These are phyloP conservation scores for Anhinga rufa DNA, from an alignment of 2,113 vertebrate genomes.

Conservation along the genomic window DNA sequence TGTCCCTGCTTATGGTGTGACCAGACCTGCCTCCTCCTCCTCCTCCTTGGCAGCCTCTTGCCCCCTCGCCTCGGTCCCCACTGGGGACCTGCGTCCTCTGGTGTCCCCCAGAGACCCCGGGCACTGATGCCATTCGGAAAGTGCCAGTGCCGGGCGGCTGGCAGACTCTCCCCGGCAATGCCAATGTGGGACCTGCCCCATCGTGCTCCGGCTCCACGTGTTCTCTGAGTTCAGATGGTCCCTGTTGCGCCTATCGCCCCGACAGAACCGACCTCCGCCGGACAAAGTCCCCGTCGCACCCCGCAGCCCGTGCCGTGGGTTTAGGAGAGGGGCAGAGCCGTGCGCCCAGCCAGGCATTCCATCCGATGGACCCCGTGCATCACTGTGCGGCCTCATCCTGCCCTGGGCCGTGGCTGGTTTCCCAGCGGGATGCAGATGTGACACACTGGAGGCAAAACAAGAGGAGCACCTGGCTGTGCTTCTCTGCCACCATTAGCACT, in stretches of 20 bases:
- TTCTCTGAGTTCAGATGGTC: not conserved
- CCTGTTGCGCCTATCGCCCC: not conserved
- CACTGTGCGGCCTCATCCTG: accelerated
- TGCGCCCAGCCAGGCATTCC: not conserved
- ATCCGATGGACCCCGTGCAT: not conserved
- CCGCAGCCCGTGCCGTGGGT: not conserved
- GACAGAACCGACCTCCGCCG: accelerated
- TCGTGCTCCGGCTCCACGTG: accelerated
- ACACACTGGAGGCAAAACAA: not conserved
- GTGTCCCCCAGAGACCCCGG: not conserved
- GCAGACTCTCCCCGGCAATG: not conserved
- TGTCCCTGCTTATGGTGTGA: not conserved
- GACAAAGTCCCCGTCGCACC: accelerated
- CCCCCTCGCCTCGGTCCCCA: not conserved
- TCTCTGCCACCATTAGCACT: not conserved
- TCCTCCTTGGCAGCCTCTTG: not conserved
- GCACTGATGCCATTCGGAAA: not conserved
- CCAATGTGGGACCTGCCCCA: accelerated
- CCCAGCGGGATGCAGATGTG: not conserved
- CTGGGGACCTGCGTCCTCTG: not conserved
- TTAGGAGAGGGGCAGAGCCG: not conserved
- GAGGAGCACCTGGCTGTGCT: not conserved
- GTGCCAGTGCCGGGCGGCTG: not conserved
- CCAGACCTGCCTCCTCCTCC: not conserved
- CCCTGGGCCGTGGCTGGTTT: not conserved